phyloP scores from a whole-genome alignment of 2,113 vertebrate genomes.

The Cyphomyrus discorhynchus region DNA sequence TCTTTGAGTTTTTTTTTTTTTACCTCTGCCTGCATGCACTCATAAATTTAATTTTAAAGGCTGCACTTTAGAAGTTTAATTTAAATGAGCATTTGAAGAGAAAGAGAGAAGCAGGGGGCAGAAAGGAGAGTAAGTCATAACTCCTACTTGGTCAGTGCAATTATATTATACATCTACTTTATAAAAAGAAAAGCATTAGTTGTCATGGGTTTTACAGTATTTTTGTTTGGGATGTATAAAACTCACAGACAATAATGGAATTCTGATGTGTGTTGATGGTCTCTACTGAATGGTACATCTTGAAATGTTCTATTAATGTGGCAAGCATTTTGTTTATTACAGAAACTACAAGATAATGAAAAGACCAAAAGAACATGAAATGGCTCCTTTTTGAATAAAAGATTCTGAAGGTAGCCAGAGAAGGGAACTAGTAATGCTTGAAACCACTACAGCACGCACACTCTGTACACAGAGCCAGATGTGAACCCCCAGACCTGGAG shows the following conservation, averaged over 20 bases:
- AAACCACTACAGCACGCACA: neutral
- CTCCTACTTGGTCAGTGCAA: neutral
- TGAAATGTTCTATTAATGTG: neutral
- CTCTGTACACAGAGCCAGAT: neutral
- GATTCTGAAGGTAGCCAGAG: neutral
- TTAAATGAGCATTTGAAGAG: neutral
- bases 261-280: neutral
- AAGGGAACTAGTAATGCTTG: neutral
- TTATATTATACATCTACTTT: neutral
- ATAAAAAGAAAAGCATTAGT: neutral
- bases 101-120: neutral
- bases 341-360: neutral
- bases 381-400: neutral
- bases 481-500: neutral
- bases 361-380: neutral
- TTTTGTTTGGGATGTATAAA: neutral
- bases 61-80: neutral
- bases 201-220: neutral
- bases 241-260: neutral
- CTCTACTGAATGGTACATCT: neutral
- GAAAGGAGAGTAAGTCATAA: neutral
- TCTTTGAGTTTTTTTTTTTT: constrained; percentile 19
- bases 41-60: neutral
- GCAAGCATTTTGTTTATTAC: neutral
- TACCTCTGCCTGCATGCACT: constrained; percentile 22